Evolutionary conservation across 2,797 vertebrate genomes (phyloP).

Genomic region (Urophycis tenuis): DNA sequence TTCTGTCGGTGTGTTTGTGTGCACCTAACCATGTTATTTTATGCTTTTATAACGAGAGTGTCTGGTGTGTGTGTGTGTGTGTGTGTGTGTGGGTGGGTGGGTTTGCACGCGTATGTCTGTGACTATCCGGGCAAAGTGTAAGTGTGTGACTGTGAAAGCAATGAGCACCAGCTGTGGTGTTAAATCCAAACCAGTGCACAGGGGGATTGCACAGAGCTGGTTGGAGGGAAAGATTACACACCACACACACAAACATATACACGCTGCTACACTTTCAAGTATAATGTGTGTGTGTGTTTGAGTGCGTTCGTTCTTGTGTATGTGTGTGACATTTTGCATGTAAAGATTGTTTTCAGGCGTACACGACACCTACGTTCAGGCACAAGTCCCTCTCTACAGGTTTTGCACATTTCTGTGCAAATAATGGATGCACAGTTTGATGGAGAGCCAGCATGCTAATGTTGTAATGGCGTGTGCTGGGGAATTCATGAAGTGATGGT

Average conservation of each 20-base stretch:
- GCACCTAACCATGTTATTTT: too few species aligned
- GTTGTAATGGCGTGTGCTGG: conserved; percentile 15
- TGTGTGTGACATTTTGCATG: background rate
- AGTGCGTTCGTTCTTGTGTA: background rate
- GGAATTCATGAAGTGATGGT: background rate
- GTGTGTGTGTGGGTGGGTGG: too few species aligned
- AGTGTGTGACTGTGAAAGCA: conserved; percentile 30
- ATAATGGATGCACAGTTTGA: background rate
- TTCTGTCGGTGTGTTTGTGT: too few species aligned
- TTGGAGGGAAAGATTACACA: too few species aligned
- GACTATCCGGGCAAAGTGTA: background rate
- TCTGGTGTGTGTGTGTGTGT: too few species aligned
- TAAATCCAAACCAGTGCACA: conserved; percentile 23
- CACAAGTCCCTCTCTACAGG: background rate
- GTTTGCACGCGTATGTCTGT: too few species aligned
- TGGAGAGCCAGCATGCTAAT: conserved; percentile 25
- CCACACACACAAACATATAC: too few species aligned
- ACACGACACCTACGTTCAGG: background rate
- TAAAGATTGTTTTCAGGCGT: background rate
- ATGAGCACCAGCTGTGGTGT: conserved; percentile 40
- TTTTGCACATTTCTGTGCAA: background rate
- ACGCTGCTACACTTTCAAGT: background rate
- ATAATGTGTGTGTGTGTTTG: background rate
- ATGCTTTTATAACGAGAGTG: too few species aligned
- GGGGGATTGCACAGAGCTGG: background rate